phyloP scores from a whole-genome alignment of 2,113 vertebrate genomes.

The Tachuris rubrigastra region DNA sequence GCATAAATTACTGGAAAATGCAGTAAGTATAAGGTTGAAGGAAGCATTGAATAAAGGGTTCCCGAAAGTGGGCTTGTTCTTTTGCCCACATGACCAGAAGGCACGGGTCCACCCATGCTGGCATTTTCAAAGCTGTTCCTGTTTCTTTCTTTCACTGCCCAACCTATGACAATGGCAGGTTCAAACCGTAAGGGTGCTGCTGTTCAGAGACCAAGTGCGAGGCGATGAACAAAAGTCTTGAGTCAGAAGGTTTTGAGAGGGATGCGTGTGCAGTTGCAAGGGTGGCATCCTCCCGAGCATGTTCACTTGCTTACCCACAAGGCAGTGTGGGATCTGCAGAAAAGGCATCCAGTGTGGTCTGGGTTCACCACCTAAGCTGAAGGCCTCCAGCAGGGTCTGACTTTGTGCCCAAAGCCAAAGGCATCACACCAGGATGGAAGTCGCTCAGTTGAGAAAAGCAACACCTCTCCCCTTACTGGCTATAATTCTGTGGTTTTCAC shows the following conservation, averaged over 20 bases:
- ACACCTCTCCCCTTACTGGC: fast-evolving
- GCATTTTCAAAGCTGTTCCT: background rate
- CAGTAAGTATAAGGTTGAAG: background rate
- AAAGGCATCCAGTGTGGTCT: fast-evolving
- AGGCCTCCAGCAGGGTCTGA: background rate
- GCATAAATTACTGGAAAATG: background rate
- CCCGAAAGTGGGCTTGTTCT: background rate
- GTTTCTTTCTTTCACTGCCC: background rate
- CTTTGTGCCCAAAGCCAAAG: background rate
- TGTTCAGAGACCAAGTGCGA: background rate
- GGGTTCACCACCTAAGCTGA: background rate
- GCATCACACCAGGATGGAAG: background rate
- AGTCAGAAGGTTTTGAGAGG: background rate
- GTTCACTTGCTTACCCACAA: background rate
- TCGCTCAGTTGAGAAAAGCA: fast-evolving
- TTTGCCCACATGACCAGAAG: background rate
- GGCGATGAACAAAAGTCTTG: fast-evolving
- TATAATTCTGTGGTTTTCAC: background rate
- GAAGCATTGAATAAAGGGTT: background rate
- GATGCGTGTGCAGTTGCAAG: background rate
- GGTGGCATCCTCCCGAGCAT: background rate
- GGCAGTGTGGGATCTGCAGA: background rate
- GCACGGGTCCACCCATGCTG: fast-evolving
- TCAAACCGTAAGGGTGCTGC: background rate
- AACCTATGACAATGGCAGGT: background rate